These are phyloP conservation scores for Hyphantria cunea DNA, from an alignment of 1,140 invertebrate species.

Conservation along the genomic window DNA sequence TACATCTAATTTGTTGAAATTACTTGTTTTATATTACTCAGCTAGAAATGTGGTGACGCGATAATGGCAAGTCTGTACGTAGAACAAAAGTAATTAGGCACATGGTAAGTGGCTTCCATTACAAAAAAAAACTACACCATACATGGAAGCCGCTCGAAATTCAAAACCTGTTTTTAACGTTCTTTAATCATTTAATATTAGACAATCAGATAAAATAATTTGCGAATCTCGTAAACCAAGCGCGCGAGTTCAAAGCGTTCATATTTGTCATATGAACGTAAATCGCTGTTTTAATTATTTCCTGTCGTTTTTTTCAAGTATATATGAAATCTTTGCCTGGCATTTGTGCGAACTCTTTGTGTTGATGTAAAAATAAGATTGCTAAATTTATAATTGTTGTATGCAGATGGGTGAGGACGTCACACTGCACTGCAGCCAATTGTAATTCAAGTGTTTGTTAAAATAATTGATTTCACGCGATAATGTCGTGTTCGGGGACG, in stretches of 20 bases:
- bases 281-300: conserved; percentile 30
- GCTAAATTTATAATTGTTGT: conserved; percentile 29
- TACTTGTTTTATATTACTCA: not conserved
- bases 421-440: conserved; percentile 7
- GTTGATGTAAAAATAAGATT: conserved; percentile 23
- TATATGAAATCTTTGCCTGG: conserved; percentile 11
- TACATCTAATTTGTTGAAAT: conserved; percentile 18
- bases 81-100: too few relatives aligned
- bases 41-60: too few relatives aligned
- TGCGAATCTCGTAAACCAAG: conserved; percentile 20
- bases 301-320: conserved; percentile 21
- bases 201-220: conserved; percentile 17
- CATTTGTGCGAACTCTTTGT: conserved; percentile 30
- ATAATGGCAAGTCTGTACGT: too few relatives aligned
- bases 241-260: conserved; percentile 27
- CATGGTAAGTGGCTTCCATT: too few relatives aligned
- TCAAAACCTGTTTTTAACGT: conserved; percentile 7
- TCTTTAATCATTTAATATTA: conserved; percentile 29
- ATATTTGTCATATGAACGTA: conserved; percentile 28
- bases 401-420: conserved; percentile 18
- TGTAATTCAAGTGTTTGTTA: conserved; percentile 1
- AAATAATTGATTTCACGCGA: not conserved
- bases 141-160: not conserved
- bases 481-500: not conserved
- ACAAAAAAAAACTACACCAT: too few relatives aligned